Evolutionary conservation across 2,113 vertebrate genomes (phyloP), one percentile per base, ranked within the genome.

Genomic region (Barnardius zonarius): DNA sequence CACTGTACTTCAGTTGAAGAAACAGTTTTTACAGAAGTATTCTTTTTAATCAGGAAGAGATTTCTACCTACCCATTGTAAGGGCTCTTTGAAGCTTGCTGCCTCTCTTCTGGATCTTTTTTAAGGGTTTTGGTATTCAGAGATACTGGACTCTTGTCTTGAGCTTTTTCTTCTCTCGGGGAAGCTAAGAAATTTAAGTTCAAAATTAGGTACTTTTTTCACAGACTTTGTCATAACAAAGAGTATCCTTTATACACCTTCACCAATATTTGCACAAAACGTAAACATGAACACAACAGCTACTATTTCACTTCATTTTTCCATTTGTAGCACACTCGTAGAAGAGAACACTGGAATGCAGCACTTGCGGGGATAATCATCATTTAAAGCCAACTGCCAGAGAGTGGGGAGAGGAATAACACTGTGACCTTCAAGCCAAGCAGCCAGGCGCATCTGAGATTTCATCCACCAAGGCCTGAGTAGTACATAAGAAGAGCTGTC

Each of bases 101-200:
- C 49, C 99, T 98, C 83, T 98, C 98, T 55, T 99, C 99, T 2
- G 98, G 97, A 86, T 99, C 99, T 67, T 99, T 99, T 94, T 99
- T 99, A 18, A 98, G 64, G 5, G 98, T 94, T 97, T 99, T 99
- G 84, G 98, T 97, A 51, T 96, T 97, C 93, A 98, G 88, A 13
- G 98, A 97, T 28, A 98, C 97, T 1, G 99, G 99, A 31, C 98
- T 98, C 90, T 99, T 99, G 83, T 99, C 99, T 77, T 99, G 99
- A 1, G 97, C 72, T 93, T 99, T 99, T 22, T 98, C 96, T 95
- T 99, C 98, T 94, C 98, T 98, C 3, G 99, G 99, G 55, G 99
- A 99, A 85, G 97, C 99, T 99, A 51, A 33, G n/a, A 82, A 66
- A 92, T 78, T 48, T 14, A 6, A 89, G 52, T 55, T 54, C 30